These are phyloP conservation scores for Squalus acanthias DNA, from an alignment of 2,797 vertebrate species.

Conservation along the genomic window DNA sequence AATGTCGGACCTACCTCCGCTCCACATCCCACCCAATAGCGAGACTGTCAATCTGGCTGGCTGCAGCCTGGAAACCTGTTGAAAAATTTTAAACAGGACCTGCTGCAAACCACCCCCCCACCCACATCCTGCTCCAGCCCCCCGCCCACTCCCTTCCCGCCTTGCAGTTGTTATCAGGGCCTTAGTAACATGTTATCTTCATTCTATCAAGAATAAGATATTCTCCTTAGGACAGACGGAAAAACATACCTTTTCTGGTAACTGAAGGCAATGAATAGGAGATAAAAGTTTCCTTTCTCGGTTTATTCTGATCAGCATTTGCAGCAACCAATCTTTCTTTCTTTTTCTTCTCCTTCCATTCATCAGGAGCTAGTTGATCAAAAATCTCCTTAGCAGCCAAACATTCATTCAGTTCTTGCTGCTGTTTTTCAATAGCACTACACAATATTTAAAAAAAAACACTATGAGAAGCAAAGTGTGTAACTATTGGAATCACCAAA, in stretches of 20 bases:
- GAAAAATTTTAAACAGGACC: too few species aligned
- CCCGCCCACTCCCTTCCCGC: not conserved
- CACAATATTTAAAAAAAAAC: conserved; percentile 42
- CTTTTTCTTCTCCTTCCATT: conserved; percentile 49
- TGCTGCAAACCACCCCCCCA: too few species aligned
- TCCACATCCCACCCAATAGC: too few species aligned
- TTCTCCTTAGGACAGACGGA: not conserved
- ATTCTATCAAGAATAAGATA: not conserved
- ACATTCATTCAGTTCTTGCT: conserved; percentile 52
- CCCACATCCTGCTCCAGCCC: too few species aligned
- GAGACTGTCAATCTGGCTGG: too few species aligned
- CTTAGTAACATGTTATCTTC: not conserved
- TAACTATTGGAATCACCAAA: not conserved
- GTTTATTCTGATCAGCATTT: too few species aligned
- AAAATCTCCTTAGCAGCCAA: conserved; percentile 53
- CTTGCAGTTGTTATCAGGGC: not conserved
- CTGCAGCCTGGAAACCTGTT: too few species aligned
- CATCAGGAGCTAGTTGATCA: conserved; percentile 51
- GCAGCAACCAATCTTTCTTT: not conserved
- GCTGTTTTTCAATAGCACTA: conserved; percentile 54
- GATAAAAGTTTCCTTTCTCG: not conserved
- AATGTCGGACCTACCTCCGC: not conserved
- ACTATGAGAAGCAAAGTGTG: not conserved
- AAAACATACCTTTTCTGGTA: not conserved
- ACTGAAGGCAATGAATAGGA: not conserved